Conservation (phyloP, 2,888 invertebrate species). For the Cactoblastis cactorum region DNA sequence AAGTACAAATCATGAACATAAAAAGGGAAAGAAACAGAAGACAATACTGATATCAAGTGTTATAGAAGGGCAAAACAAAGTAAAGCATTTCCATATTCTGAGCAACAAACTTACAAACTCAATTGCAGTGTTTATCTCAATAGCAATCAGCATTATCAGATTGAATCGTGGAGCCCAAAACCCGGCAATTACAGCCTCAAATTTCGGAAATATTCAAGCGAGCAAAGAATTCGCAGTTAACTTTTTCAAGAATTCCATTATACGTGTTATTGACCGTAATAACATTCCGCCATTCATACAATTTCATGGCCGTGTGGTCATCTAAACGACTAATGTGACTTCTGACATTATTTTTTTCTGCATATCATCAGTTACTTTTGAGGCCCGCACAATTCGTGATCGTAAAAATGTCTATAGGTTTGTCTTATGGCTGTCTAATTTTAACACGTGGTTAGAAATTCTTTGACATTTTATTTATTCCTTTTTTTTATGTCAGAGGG, state of each 20-base stretch:
- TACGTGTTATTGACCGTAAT: conserved; percentile 8
- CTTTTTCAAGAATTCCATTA: conserved; percentile 4
- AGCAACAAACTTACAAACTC: neutral
- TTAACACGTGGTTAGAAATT: neutral
- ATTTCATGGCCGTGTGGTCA: conserved; percentile 30
- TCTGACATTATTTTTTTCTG: conserved; percentile 17
- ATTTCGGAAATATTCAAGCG: neutral
- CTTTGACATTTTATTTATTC: too few species aligned
- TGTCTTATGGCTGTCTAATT: neutral
- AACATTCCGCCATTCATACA: conserved; percentile 24
- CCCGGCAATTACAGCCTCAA: neutral
- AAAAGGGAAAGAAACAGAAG: too few species aligned
- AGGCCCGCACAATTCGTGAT: neutral
- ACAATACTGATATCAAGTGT: neutral
- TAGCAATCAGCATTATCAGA: neutral
- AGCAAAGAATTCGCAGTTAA: conserved; percentile 9
- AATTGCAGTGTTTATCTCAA: neutral
- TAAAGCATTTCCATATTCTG: neutral
- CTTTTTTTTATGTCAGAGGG: too few species aligned
- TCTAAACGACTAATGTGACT: conserved; percentile 18
- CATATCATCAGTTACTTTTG: neutral
- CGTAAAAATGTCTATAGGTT: neutral
- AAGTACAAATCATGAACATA: too few species aligned
- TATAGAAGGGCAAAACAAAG: neutral
- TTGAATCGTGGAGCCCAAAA: neutral